Evolutionary conservation across 2,797 vertebrate genomes (phyloP).

Genomic region (Cynopterus sphinx): DNA sequence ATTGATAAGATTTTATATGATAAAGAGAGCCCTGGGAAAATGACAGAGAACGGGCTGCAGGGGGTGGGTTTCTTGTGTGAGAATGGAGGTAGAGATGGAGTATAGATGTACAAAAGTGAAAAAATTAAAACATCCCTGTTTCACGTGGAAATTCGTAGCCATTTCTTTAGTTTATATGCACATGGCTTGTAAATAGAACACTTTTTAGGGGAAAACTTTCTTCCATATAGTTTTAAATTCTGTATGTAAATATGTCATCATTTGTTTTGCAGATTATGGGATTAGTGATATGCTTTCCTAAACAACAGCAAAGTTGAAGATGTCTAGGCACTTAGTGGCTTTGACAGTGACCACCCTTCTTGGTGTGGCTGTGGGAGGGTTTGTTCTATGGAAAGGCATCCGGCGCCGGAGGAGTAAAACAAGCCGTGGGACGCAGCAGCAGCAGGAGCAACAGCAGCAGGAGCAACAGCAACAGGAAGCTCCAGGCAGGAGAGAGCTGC

Average conservation of each 20-base stretch:
- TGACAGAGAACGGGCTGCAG: neutral
- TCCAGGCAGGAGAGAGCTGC: neutral
- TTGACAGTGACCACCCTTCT: conserved; percentile 90
- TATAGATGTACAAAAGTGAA: neutral
- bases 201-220: neutral
- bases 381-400: conserved; percentile 91
- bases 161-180: neutral
- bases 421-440: neutral
- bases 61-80: neutral
- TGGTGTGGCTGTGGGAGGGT: conserved; percentile 90
- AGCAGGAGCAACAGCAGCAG: neutral
- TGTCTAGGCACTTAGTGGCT: conserved; percentile 90
- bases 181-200: neutral
- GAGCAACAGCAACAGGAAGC: neutral
- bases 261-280: conserved; percentile 78
- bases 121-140: neutral
- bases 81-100: neutral
- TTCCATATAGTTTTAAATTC: neutral
- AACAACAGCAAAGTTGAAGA: conserved; percentile 79
- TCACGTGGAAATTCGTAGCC: neutral
- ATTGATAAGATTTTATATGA: neutral
- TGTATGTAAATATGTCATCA: conserved; percentile 34
- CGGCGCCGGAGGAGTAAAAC: conserved; percentile 85
- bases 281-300: conserved; percentile 61
- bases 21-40: neutral